Percentiles rank a stretch among this genome's conserved stretches.
phyloP scores from a whole-genome alignment of 2,113 vertebrate genomes.

The Chaetorhynchus papuensis region DNA sequence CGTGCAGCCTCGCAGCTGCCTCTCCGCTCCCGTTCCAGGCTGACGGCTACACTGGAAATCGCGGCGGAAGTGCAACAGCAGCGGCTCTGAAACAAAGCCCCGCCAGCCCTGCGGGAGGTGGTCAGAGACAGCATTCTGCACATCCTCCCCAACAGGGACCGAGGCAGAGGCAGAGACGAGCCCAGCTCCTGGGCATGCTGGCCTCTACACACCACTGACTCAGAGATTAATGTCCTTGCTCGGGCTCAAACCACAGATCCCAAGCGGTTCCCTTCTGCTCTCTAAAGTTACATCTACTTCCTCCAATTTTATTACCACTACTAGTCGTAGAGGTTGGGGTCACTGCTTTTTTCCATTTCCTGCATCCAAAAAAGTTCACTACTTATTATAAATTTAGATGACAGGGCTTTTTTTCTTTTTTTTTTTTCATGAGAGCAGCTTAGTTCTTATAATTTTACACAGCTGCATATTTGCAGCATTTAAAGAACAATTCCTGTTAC shows the following conservation, averaged over 20 bases:
- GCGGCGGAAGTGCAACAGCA: accelerated
- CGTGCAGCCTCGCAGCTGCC: neutral
- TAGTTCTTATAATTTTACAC: neutral
- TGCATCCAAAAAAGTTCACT: neutral
- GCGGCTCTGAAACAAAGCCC: accelerated
- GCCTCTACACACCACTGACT: neutral
- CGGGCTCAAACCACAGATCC: neutral
- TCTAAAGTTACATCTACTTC: neutral
- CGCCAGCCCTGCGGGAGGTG: accelerated
- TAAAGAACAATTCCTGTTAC: neutral
- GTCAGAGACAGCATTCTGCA: accelerated
- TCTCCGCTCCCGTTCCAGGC: neutral
- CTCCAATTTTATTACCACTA: neutral
- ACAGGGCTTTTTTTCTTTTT: neutral
- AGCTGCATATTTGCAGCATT: neutral
- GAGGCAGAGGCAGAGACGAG: neutral
- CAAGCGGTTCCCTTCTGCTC: neutral
- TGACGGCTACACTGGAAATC: neutral
- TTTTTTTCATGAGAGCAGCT: neutral
- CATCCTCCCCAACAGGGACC: neutral
- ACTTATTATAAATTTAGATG: neutral
- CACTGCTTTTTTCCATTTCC: neutral
- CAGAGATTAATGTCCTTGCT: neutral
- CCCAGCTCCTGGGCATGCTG: neutral
- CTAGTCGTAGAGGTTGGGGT: neutral